These are phyloP conservation scores for Anastatus disparis DNA, from an alignment of 1,140 invertebrate species.

Conservation along the genomic window DNA sequence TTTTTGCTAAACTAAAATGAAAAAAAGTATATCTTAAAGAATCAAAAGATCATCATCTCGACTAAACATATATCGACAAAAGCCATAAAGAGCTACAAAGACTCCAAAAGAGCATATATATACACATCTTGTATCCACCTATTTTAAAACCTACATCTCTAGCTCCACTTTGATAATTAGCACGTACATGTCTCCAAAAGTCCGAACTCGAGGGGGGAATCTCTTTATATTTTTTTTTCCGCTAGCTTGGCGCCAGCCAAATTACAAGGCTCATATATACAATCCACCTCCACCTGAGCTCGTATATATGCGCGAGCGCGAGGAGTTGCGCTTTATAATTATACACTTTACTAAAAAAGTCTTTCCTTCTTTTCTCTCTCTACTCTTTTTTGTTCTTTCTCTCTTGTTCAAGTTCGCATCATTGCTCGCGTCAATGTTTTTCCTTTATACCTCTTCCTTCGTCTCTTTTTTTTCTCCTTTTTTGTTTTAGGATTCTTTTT, in stretches of 20 bases:
- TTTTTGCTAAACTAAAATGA: too few species aligned
- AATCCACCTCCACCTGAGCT: conserved; percentile 10
- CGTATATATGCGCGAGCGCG: too few species aligned
- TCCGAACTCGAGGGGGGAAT: conserved; percentile 9
- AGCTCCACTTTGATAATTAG: conserved; percentile 44
- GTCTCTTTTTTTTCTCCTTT: too few species aligned
- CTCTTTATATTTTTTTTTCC: too few species aligned
- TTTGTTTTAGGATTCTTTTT: conserved; percentile 32
- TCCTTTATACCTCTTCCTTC: conserved; percentile 9
- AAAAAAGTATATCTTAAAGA: too few species aligned
- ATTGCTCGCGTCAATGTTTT: conserved; percentile 57
- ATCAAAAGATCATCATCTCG: too few species aligned
- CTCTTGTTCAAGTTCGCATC: conserved; percentile 21
- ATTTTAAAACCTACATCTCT: too few species aligned
- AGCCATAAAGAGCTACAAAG: conserved; percentile 11
- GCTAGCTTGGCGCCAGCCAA: conserved; percentile 57
- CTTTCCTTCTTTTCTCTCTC: too few species aligned
- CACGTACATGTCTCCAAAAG: conserved; percentile 51
- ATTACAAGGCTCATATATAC: conserved; percentile 58
- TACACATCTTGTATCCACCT: too few species aligned
- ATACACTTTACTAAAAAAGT: conserved; percentile 21
- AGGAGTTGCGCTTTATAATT: conserved; percentile 42
- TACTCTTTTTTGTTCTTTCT: conserved; percentile 19
- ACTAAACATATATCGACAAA: conserved; percentile 6
- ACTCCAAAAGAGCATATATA: too few species aligned